These are phyloP conservation scores for Actenoides hombroni DNA, from an alignment of 2,113 vertebrate genomes.

Conservation along the genomic window DNA sequence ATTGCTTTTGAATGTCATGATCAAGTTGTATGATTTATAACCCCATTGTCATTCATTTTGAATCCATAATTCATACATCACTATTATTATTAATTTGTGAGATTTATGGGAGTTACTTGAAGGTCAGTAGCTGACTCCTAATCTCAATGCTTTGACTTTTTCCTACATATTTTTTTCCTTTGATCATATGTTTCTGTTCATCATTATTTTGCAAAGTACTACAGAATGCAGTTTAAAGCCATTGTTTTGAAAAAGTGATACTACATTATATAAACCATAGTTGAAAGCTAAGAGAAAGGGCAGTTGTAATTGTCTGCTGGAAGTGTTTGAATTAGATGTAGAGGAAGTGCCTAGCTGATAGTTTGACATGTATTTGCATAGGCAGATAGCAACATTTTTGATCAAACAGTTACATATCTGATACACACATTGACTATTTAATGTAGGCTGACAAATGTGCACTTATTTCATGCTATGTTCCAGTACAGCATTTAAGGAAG, in stretches of 20 bases:
- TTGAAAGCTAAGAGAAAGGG: conserved; percentile 29
- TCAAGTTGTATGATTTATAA: conserved; percentile 60
- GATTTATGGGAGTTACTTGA: conserved; percentile 64
- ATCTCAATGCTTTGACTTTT: not conserved
- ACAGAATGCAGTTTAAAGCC: not conserved
- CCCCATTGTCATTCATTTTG: conserved; percentile 55
- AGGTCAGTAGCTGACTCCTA: conserved; percentile 49
- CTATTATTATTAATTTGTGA: conserved; percentile 64
- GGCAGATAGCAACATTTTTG: conserved; percentile 6
- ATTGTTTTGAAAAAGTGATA: conserved; percentile 44
- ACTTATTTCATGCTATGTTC: not conserved
- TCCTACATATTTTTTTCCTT: not conserved
- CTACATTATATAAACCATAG: conserved; percentile 35
- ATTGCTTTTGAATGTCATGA: conserved; percentile 61
- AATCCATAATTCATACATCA: conserved; percentile 60
- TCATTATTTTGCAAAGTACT: conserved; percentile 5
- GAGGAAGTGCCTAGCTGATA: conserved; percentile 4
- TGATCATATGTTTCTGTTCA: conserved; percentile 26
- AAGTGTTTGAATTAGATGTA: conserved; percentile 17
- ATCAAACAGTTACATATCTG: not conserved
- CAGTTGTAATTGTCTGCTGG: conserved; percentile 25
- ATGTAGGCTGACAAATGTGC: not conserved
- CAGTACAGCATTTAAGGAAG: not conserved
- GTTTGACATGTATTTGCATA: conserved; percentile 27
- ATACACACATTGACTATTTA: not conserved